These are phyloP conservation scores for Lasioglossum pauxillum DNA, from an alignment of 2,888 invertebrate species.

Conservation along the genomic window DNA sequence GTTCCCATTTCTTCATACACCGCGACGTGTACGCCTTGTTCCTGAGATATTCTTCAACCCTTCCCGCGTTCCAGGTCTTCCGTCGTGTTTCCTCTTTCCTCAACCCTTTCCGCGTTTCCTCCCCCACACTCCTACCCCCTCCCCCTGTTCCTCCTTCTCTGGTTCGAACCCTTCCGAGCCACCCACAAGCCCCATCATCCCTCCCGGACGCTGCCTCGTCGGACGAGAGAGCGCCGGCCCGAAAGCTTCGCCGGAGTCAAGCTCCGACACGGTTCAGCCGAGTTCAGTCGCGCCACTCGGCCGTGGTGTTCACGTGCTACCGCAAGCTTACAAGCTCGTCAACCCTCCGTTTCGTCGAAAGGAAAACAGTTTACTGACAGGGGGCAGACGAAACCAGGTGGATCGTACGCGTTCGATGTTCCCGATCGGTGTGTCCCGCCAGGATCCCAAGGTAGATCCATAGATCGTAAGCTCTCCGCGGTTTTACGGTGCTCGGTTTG, in stretches of 20 bases:
- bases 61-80: background rate
- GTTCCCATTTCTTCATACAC: background rate
- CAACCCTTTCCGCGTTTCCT: background rate
- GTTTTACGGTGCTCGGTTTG: conserved; percentile 48
- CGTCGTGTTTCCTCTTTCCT: background rate
- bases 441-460: conserved; percentile 56
- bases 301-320: conserved; percentile 73
- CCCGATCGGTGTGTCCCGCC: conserved; percentile 47
- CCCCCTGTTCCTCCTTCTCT: background rate
- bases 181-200: conserved; percentile 1
- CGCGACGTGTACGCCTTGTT: background rate
- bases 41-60: background rate
- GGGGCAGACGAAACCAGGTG: conserved; percentile 42
- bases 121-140: background rate
- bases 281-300: conserved; percentile 80
- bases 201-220: conserved; percentile 16
- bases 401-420: conserved; percentile 62
- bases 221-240: conserved; percentile 57
- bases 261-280: conserved; percentile 78
- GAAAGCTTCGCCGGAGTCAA: conserved; percentile 69
- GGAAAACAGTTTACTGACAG: background rate
- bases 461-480: conserved; percentile 37
- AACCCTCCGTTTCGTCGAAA: conserved; percentile 5
- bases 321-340: conserved; percentile 61
- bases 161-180: conserved; percentile 4